Evolutionary conservation across 2,888 invertebrate species (phyloP).

Genomic region (Phyllotreta cruciferae): DNA sequence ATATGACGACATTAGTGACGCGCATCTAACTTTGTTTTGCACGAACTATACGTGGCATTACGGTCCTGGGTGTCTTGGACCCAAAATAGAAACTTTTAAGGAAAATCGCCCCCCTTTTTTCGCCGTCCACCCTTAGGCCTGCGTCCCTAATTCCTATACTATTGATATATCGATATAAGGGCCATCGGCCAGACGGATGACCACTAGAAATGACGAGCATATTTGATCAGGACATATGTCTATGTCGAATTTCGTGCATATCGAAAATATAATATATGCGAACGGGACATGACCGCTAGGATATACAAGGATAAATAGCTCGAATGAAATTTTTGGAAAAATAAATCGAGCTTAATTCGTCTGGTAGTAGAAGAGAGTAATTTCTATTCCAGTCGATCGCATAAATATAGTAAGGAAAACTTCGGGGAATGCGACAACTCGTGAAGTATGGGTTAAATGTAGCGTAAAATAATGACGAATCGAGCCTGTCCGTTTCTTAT

Average conservation of each 20-base stretch:
- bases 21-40: too few species aligned
- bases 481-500: slow-evolving; percentile 62
- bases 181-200: slow-evolving; percentile 50
- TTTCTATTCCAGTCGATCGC: slow-evolving; percentile 23
- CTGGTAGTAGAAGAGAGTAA: too few species aligned
- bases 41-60: too few species aligned
- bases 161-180: slow-evolving; percentile 39
- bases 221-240: slow-evolving; percentile 57
- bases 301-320: slow-evolving; percentile 37
- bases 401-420: slow-evolving; percentile 30
- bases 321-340: too few species aligned
- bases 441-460: slow-evolving; percentile 63
- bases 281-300: slow-evolving; percentile 44
- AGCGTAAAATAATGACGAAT: slow-evolving; percentile 64
- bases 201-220: slow-evolving; percentile 54
- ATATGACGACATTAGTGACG: too few species aligned
- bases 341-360: too few species aligned
- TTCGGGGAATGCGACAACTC: slow-evolving; percentile 53
- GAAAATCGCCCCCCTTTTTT: not conserved
- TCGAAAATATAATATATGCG: slow-evolving; percentile 50
- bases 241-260: slow-evolving; percentile 58
- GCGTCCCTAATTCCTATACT: slow-evolving; percentile 39
- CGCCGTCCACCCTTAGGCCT: not conserved
- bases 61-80: not conserved
- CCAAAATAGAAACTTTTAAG: slow-evolving; percentile 1